Evolutionary conservation across 2,888 invertebrate genomes (phyloP).

Genomic region (Allacma fusca): DNA sequence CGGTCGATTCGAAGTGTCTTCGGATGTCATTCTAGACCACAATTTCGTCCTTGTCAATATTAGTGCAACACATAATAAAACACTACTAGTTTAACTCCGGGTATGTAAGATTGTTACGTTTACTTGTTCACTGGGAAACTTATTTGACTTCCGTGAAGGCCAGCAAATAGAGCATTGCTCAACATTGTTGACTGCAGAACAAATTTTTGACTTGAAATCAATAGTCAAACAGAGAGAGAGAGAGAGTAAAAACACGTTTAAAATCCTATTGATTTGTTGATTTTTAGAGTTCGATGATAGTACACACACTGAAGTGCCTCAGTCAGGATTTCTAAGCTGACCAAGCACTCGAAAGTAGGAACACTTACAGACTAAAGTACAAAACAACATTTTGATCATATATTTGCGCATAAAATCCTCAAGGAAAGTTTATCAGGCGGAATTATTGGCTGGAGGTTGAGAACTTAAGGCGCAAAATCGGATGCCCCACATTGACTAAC

Average conservation of each 20-base stretch:
- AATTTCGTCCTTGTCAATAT: neutral
- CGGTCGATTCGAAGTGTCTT: conserved; percentile 33
- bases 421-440: conserved; percentile 1
- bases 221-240: no score
- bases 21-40: conserved; percentile 35
- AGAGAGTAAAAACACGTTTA: no score
- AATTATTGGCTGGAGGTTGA: conserved; percentile 36
- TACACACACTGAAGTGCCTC: neutral
- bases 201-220: no score
- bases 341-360: neutral
- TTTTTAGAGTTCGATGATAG: no score
- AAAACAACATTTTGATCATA: conserved; percentile 33
- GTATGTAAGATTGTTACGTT: no score
- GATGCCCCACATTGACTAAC: conserved; percentile 33
- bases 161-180: neutral
- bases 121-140: no score
- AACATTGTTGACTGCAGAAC: no score
- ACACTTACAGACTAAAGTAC: conserved; percentile 13
- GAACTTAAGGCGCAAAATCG: conserved; percentile 36
- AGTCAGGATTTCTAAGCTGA: neutral
- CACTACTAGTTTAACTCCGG: neutral
- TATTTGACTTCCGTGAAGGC: neutral
- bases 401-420: conserved; percentile 43
- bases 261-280: no score
- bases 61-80: neutral